Percentiles rank a stretch among this genome's conserved stretches.
Evolutionary conservation across 2,797 vertebrate genomes (phyloP).

Genomic region (Danio albolineatus): DNA sequence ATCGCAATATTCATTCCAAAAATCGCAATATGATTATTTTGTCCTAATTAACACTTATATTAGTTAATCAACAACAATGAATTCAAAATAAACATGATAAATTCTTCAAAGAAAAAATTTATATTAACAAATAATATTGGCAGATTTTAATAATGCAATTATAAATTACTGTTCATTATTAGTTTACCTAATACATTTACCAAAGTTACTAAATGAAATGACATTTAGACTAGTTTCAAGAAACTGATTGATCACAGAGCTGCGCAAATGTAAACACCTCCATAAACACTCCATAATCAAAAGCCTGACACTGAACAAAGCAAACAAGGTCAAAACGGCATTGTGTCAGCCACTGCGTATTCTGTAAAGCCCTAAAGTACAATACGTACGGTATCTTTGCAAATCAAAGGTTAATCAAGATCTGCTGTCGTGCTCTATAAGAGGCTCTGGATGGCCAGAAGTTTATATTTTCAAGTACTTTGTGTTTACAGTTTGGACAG

Average conservation of each 20-base stretch:
- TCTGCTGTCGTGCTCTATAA: background rate
- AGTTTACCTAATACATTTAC: background rate
- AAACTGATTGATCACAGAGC: background rate
- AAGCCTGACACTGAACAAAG: conserved; percentile 1
- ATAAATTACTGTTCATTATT: background rate
- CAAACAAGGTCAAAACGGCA: background rate
- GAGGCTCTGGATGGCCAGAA: background rate
- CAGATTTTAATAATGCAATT: background rate
- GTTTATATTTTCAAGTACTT: background rate
- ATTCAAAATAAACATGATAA: background rate
- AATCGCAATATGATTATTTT: too few relatives aligned
- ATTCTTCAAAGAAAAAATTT: background rate
- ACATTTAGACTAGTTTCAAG: background rate
- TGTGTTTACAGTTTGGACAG: background rate
- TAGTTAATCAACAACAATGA: background rate
- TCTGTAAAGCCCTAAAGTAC: background rate
- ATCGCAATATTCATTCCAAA: too few relatives aligned
- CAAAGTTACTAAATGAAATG: background rate
- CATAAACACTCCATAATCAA: background rate
- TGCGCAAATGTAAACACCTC: background rate
- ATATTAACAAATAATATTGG: background rate
- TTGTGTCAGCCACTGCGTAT: background rate
- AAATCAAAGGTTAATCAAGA: background rate
- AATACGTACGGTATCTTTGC: conserved; percentile 4
- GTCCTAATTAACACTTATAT: background rate